Percentiles rank a stretch among this genome's conserved stretches.
Conservation (phyloP, 2,113 vertebrate genomes). For the Triplophysa rosa region DNA sequence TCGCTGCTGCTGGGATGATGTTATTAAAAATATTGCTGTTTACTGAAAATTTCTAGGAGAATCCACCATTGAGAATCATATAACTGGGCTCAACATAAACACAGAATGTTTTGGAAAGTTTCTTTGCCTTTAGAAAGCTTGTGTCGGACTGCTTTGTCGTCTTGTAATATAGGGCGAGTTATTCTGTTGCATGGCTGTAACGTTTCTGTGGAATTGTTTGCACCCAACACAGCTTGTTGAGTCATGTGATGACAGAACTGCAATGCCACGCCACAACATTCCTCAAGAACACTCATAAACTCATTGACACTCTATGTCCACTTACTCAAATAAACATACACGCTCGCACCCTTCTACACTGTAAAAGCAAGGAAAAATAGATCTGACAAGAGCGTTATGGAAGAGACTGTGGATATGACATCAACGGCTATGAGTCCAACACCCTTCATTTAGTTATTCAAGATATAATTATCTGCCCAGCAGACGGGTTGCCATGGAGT, state of each 20-base stretch:
- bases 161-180: not conserved
- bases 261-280: conserved; percentile 54
- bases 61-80: not conserved
- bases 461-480: conserved; percentile 54
- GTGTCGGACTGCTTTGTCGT: not conserved
- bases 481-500: conserved; percentile 25
- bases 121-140: not conserved
- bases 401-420: conserved; percentile 46
- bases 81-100: not conserved
- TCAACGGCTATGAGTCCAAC: conserved; percentile 46
- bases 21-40: conserved; percentile 1
- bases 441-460: conserved; percentile 54
- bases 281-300: conserved; percentile 61
- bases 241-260: conserved; percentile 66
- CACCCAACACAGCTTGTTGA: conserved; percentile 60
- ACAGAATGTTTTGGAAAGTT: conserved; percentile 20
- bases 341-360: conserved; percentile 2
- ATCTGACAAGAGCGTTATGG: conserved; percentile 45
- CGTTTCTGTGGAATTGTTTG: conserved; percentile 74
- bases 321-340: not conserved
- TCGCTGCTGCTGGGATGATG: conserved; percentile 6
- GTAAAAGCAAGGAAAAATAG: conserved; percentile 31
- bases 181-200: conserved; percentile 60
- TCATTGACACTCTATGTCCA: conserved; percentile 24
- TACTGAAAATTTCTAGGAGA: not conserved